Conservation (phyloP, 2,888 invertebrate species). For the Coremacera marginata region DNA sequence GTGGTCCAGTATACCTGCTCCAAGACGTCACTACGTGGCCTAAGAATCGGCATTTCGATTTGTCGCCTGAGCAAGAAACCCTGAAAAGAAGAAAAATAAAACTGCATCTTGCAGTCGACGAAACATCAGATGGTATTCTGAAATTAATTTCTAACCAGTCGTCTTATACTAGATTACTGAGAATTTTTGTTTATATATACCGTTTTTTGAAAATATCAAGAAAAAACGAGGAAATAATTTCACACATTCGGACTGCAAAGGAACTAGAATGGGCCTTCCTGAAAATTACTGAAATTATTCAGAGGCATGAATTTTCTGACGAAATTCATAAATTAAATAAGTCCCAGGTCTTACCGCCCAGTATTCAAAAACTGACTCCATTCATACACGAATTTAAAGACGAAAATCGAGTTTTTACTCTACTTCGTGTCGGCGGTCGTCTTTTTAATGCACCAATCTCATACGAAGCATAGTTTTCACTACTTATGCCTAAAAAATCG, state of each 20-base stretch:
- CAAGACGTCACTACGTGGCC: too few species aligned
- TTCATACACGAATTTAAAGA: conserved; percentile 30
- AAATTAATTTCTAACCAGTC: neutral
- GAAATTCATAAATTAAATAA: neutral
- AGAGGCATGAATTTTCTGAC: neutral
- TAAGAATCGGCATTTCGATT: too few species aligned
- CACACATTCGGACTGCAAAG: neutral
- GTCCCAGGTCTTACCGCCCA: neutral
- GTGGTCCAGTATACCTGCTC: too few species aligned
- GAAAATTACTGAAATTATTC: neutral
- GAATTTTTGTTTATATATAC: neutral
- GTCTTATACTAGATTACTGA: neutral
- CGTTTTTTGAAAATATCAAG: neutral
- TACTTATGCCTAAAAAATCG: conserved; percentile 18
- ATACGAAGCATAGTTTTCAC: conserved; percentile 35
- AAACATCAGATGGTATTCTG: neutral
- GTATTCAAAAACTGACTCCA: conserved; percentile 24
- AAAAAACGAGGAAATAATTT: neutral
- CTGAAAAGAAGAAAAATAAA: neutral
- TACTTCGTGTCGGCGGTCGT: conserved; percentile 33
- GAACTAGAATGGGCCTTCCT: neutral
- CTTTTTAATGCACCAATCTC: conserved; percentile 32
- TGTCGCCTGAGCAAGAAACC: neutral
- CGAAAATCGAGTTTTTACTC: conserved; percentile 10
- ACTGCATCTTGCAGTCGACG: neutral